Base-by-base conservation (phyloP, 2,888 invertebrate genomes). In the Bedellia somnulentella region DNA sequence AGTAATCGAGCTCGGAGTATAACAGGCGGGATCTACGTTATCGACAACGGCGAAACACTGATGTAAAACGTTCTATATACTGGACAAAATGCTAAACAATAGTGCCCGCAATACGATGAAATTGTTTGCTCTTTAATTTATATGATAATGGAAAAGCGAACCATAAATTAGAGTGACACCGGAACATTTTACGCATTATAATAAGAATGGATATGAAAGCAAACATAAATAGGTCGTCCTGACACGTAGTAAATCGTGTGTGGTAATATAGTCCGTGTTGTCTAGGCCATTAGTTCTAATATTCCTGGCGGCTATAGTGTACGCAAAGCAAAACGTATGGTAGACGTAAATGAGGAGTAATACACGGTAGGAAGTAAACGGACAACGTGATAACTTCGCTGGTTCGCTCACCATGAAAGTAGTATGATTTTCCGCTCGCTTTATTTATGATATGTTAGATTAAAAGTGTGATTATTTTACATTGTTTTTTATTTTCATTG, bases 1-100 rank as follows among this genome's bases (percentile, higher is more conserved):
- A 89, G 91, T 43, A 84, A 89, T 44, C 82, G 85, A 40, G 86
- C 92, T 17, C 88, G 89, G 43, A 95, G 90, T 63, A 89, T 91
- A 31, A 97, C 97, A 10, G 97, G 95, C 10, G 85, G 82, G 32
- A 56, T 62, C 49, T 53, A 58, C 41, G 56, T 68, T 41, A 59
- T 70, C 46, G 71, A 73, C 54, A 73, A 68, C 42, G 70, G 68
- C 28, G 71, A 73, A 60, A 52, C 59, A 38, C 52, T 70, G 37
- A 43, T 51, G 43, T 68, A 35, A 52, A 25, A 13, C 18, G n/a
- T n/a, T n/a, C n/a, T n/a, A n/a, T n/a, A n/a, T n/a, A n/a, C n/a
- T n/a, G n/a, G n/a, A n/a, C n/a, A n/a, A n/a, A n/a, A n/a, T n/a
- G n/a, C n/a, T n/a, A n/a, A n/a, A n/a, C n/a, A n/a, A n/a, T n/a